Conservation (phyloP, 23 tunicate species). For the Aplidium turbinatum region DNA sequence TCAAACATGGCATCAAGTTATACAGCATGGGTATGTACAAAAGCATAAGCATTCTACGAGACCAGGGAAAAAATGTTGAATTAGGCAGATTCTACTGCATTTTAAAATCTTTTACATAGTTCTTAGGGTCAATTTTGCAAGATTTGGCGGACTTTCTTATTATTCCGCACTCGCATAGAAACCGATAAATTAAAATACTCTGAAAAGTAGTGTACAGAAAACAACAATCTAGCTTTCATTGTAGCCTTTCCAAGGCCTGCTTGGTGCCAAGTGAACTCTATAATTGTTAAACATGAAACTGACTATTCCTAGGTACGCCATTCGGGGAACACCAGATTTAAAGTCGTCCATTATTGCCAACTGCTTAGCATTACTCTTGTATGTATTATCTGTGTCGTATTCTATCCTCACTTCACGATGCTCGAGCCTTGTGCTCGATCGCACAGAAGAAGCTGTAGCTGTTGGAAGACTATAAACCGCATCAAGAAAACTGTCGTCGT, state of each 20-base stretch:
- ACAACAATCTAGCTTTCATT: too few relatives aligned
- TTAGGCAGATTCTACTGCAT: too few relatives aligned
- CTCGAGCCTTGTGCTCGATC: neutral
- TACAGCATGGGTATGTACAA: too few relatives aligned
- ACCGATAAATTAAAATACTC: too few relatives aligned
- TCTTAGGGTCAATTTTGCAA: too few relatives aligned
- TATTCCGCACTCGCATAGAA: too few relatives aligned
- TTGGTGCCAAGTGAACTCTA: slow-evolving; percentile 63
- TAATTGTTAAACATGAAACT: slow-evolving; percentile 28
- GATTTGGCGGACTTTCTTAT: too few relatives aligned
- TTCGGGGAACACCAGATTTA: slow-evolving; percentile 93
- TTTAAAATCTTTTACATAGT: too few relatives aligned
- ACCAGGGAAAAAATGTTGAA: too few relatives aligned
- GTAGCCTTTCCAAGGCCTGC: slow-evolving; percentile 70
- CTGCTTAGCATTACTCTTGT: slow-evolving; percentile 55
- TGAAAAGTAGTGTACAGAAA: too few relatives aligned
- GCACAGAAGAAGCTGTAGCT: neutral
- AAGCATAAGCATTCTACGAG: too few relatives aligned
- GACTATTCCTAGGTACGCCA: slow-evolving; percentile 87
- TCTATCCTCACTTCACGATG: slow-evolving; percentile 46
- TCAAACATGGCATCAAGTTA: too few relatives aligned
- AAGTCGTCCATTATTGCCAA: slow-evolving; percentile 90
- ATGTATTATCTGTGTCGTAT: slow-evolving; percentile 31
- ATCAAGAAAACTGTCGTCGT: slow-evolving; percentile 47
- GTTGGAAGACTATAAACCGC: slow-evolving; percentile 29